Evolutionary conservation across 2,113 vertebrate species (phyloP).

Genomic region (Leptobrachium ailaonicum): DNA sequence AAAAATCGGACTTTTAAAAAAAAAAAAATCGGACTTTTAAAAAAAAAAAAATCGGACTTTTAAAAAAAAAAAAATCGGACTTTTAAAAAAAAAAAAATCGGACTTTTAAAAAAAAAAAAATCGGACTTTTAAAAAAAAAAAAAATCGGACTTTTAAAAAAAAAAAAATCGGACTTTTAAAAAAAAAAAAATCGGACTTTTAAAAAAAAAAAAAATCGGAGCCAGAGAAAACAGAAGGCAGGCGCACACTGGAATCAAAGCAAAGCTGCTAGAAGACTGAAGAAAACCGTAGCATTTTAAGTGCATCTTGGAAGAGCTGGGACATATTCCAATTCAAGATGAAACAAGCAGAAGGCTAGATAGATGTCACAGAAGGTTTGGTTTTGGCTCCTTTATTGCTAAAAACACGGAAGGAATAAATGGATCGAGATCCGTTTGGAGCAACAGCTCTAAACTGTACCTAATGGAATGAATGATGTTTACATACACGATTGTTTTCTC

Average conservation of each 20-base stretch:
- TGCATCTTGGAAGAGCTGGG: constrained; percentile 34
- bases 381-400: constrained; percentile 21
- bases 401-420: constrained; percentile 27
- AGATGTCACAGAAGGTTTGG: constrained; percentile 29
- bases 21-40: too few species aligned
- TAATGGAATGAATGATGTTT: neutral
- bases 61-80: too few species aligned
- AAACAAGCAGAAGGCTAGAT: constrained; percentile 31
- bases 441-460: constrained; percentile 16
- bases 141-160: too few species aligned
- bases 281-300: constrained; percentile 40
- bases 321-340: constrained; percentile 25
- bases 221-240: constrained; percentile 38
- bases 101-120: too few species aligned
- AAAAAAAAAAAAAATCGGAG: constrained; percentile 7
- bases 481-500: neutral
- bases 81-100: too few species aligned
- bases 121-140: too few species aligned
- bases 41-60: too few species aligned
- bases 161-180: too few species aligned
- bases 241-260: constrained; percentile 22
- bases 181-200: too few species aligned
- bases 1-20: too few species aligned
- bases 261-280: constrained; percentile 26
- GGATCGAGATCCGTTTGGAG: constrained; percentile 35